phyloP scores from a whole-genome alignment of 2,888 invertebrate species.

The Eupithecia tripunctaria region DNA sequence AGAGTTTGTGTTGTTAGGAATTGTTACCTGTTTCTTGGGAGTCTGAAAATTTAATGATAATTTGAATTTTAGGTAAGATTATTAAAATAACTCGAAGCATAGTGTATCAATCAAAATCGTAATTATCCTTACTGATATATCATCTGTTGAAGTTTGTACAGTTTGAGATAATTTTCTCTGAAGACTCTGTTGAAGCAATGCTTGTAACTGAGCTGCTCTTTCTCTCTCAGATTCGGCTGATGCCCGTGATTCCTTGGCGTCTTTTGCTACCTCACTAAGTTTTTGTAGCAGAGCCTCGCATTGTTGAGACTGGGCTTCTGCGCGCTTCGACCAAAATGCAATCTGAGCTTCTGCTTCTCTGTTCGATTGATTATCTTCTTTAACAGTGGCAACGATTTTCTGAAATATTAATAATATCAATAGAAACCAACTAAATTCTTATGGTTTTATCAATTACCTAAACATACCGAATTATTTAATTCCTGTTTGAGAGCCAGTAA shows the following conservation, averaged over 20 bases:
- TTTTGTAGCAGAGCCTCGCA: slow-evolving; percentile 71
- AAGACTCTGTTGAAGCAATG: slow-evolving; percentile 60
- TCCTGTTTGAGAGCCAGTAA: slow-evolving; percentile 78
- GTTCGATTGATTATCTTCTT: slow-evolving; percentile 58
- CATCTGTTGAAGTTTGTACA: slow-evolving; percentile 43
- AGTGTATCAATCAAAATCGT: not conserved
- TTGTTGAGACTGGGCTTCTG: slow-evolving; percentile 71
- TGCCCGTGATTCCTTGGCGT: slow-evolving; percentile 67
- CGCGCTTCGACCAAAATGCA: slow-evolving; percentile 65
- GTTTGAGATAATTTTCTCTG: slow-evolving; percentile 45
- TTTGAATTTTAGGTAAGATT: not conserved
- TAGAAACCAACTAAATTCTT: not conserved
- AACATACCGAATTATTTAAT: slow-evolving; percentile 70
- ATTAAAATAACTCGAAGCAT: not conserved
- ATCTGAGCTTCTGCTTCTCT: slow-evolving; percentile 69
- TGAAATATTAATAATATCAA: slow-evolving; percentile 43
- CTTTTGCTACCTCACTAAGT: slow-evolving; percentile 67
- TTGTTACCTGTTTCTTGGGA: slow-evolving; percentile 18
- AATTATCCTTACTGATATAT: slow-evolving; percentile 33
- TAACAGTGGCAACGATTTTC: slow-evolving; percentile 58
- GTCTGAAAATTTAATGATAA: slow-evolving; percentile 30
- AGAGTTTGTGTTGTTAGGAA: slow-evolving; percentile 15
- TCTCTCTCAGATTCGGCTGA: slow-evolving; percentile 66
- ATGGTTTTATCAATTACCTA: not conserved
- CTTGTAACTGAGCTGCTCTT: slow-evolving; percentile 63